Base-by-base conservation (phyloP, 2,888 invertebrate genomes). In the Epinotia brunnichana region DNA sequence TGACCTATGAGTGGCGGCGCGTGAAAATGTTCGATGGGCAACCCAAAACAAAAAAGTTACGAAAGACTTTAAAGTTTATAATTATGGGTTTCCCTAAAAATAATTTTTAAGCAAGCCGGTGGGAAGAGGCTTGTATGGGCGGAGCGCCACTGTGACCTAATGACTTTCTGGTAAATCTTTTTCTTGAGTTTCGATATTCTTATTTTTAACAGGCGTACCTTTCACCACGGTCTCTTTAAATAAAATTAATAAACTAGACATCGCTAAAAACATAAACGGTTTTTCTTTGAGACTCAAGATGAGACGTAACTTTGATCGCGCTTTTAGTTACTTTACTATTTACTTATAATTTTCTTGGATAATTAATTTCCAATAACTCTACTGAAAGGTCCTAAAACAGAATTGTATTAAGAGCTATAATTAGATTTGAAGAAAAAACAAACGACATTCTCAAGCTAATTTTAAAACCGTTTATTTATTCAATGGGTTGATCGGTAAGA, bases 141-240 rank as follows among this genome's bases (percentile, higher is more conserved):
- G n/a, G n/a, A n/a, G n/a, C n/a, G n/a, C n/a, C n/a, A n/a, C n/a
- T n/a, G n/a, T n/a, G 21, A 24, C 21, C 2, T 24, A 24, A 24
- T 66, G 59, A 60, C 53, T 60, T 71, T 53, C 60, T 13, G 17
- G 19, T 66, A 17, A 51, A n/a, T n/a, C 7, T 48, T 53, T 66
- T 39, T 39, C n/a, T n/a, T 7, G 19, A 48, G 61, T 62, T 24
- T 21, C 15, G 19, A 24, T 10, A 1, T 48, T 62, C n/a, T 15
- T 62, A 21, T 21, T 13, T n/a, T n/a, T 56, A 35, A 35, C 2
- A 53, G 39, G 39, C 39, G 10, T 10, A 41, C n/a, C n/a, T n/a
- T n/a, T 10, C 41, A 10, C 13, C 10, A 1, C 0, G 13, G 1
- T n/a, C n/a, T 5, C 1, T 48, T 48, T 48, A 1, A 44, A 44